These are phyloP conservation scores for Saturnia pavonia DNA, from an alignment of 2,888 invertebrate genomes.

Conservation along the genomic window DNA sequence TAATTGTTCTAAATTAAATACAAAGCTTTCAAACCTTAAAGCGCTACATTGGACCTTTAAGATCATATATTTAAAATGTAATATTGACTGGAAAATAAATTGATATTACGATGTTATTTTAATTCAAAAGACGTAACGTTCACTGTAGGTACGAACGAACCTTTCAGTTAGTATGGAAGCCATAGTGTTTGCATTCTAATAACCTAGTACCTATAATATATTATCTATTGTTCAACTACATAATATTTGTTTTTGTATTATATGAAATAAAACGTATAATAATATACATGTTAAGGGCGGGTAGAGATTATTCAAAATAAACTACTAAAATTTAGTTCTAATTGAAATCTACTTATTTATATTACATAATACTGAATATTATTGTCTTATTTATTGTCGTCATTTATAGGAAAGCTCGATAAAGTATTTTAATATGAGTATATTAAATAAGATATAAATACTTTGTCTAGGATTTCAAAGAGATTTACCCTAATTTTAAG, in stretches of 20 bases:
- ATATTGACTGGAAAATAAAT: background rate
- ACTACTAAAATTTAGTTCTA: background rate
- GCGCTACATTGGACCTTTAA: background rate
- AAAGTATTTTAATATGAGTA: conserved; percentile 21
- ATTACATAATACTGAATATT: conserved; percentile 26
- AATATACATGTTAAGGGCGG: background rate
- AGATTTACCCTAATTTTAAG: conserved; percentile 37
- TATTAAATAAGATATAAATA: conserved; percentile 16
- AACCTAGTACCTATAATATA: background rate
- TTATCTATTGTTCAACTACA: background rate
- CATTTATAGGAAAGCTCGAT: conserved; percentile 25
- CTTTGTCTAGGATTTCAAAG: conserved; percentile 29
- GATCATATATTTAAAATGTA: background rate
- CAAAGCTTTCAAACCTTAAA: background rate
- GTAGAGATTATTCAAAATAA: background rate
- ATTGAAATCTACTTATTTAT: conserved; percentile 25
- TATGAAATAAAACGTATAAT: background rate
- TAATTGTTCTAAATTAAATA: background rate
- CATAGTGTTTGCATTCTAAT: background rate
- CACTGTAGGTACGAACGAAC: background rate
- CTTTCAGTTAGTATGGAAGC: background rate
- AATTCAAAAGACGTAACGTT: background rate
- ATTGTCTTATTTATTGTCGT: conserved; percentile 27
- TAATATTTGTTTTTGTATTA: background rate
- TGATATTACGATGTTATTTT: background rate